phyloP scores from a whole-genome alignment of 2,888 invertebrate species.

The Alloplasta piceator region DNA sequence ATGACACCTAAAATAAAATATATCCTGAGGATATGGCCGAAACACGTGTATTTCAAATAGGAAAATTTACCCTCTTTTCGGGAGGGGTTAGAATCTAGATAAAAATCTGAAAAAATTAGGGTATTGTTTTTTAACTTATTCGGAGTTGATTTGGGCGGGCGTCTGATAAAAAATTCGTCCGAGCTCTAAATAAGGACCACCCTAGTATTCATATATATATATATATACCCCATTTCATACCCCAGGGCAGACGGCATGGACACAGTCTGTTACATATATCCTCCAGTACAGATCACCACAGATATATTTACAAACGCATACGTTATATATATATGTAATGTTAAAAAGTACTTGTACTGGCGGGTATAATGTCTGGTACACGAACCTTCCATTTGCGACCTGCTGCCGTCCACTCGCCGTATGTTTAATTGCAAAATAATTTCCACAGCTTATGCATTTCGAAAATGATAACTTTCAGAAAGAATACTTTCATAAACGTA shows the following conservation, averaged over 20 bases:
- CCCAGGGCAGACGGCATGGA: conserved; percentile 32
- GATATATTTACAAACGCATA: neutral
- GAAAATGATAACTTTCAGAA: conserved; percentile 12
- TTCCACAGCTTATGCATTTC: conserved; percentile 17
- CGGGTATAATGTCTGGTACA: conserved; percentile 33
- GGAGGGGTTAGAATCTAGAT: too few species aligned
- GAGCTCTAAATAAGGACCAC: too few species aligned
- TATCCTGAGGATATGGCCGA: too few species aligned
- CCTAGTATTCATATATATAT: conserved; percentile 22
- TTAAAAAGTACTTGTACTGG: conserved; percentile 31
- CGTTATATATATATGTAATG: neutral
- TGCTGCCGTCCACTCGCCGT: conserved; percentile 12
- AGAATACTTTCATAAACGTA: conserved; percentile 1
- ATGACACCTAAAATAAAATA: too few species aligned
- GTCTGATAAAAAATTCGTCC: too few species aligned
- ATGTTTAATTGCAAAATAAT: conserved; percentile 51
- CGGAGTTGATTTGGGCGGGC: too few species aligned
- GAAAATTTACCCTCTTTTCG: too few species aligned
- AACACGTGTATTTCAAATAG: too few species aligned
- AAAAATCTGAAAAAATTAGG: too few species aligned
- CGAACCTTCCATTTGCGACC: conserved; percentile 55
- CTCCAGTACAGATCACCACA: neutral
- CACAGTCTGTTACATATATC: conserved; percentile 30
- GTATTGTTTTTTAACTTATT: too few species aligned
- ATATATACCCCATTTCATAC: conserved; percentile 40